Base-by-base conservation (phyloP, 1,140 invertebrate species). In the Cydia splendana region DNA sequence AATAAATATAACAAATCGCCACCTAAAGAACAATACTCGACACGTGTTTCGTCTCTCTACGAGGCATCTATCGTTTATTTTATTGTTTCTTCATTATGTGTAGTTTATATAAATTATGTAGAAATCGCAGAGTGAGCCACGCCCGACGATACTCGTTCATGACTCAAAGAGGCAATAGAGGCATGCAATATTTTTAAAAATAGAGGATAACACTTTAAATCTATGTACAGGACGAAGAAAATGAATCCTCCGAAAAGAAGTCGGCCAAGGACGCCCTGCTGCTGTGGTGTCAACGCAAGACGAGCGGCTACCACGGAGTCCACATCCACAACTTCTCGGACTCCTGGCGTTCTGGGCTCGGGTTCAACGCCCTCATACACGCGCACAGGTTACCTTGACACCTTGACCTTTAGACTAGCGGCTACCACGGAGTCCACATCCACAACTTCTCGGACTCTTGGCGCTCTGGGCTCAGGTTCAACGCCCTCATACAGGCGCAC, bases 201-300 rank as follows among this genome's bases (percentile, higher is more conserved):
- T 30, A 30, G 30, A 30, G 30, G 30, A 30, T 30, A 30, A 30
- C 3, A 30, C 30, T 30, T 48, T 48, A 13, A 48, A 12, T 13
- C 45, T 13, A 48, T 18, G 18, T 13, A 10, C 88, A 98, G 97
- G 98, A 99, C 93, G 98, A 99, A 94, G 98, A 99, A 87, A 98
- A 99, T 93, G 98, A 98, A 92, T 98, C 97, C 80, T 98, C 98
- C 80, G 99, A 99, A 93, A 99, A 99, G 94, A 99, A 98, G 93
- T 99, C 98, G 4, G 99, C 99, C 76, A 99, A 99, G 95, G 99
- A 99, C 94, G 99, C 99, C 4, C 93, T 99, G 77, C 93, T 99
- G 38, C 94, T 99, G 69, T 99, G 99, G 99, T 99, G 99, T 88
- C 99, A 99, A 94, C 95, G 98, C 69, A 99, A 99, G 94, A 99